Base-by-base conservation (phyloP, 2,888 invertebrate species). In the Drosophila mayaguana region DNA sequence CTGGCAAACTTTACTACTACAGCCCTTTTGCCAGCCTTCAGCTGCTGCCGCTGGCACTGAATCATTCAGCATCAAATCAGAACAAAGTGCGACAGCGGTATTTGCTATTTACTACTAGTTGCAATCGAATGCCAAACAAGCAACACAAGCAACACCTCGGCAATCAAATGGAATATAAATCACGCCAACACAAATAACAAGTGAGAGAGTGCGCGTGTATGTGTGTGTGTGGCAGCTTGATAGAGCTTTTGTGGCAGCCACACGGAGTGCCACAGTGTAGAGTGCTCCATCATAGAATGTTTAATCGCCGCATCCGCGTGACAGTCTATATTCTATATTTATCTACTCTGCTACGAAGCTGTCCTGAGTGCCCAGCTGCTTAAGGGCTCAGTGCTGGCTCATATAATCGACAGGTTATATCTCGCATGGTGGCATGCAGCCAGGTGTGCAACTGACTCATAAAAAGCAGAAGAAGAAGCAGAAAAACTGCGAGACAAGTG, bases 41-140 rank as follows among this genome's bases (percentile, higher is more conserved):
- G n/a, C 53, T 40, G 48, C 45, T 48, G 28, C 38, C 32, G 59
- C 63, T 38, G 60, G 75, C 75, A 76, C 42, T 63, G 62, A 64
- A 63, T 67, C 67, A 46, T 62, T 75, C 74, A 66, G 71, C 73
- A 80, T 83, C 85, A 72, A 80, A 80, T 83, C 83, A 80, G 61
- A 56, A 57, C 61, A 45, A 69, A 80, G 76, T 82, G 81, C 66
- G 74, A 78, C 83, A 72, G 55, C 71, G 69, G 67, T 84, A 63
- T 83, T 80, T 80, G 75, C 75, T 28, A 63, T 80, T 78, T 64
- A 54, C 67, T 64, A 53, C 67, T 43, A 53, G 42, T 67, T 74
- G 59, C 74, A 75, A 75, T 66, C 68, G 48, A 81, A 81, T 67
- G 63, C 65, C 68, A 71, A 50, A 69, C 68, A 45, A 56, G 40